A percentile compares a stretch with the other conserved stretches of the same genome.
These are phyloP conservation scores for Cistogaster globosa DNA, from an alignment of 2,888 invertebrate genomes.

Conservation along the genomic window DNA sequence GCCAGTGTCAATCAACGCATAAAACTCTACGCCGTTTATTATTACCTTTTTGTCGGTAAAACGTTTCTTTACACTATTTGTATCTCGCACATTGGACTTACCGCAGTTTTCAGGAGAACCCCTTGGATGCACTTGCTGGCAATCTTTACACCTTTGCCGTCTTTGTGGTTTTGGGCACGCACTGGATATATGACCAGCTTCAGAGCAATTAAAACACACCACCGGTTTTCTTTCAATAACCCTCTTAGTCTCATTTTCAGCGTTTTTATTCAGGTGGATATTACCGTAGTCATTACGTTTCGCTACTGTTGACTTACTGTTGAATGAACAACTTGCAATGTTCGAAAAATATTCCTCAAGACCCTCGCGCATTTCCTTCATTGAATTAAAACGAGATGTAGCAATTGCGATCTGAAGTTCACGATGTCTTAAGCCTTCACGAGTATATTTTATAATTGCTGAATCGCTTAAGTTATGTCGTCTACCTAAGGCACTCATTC, in stretches of 20 bases:
- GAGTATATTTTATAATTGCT: no score
- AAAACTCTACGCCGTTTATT: no score
- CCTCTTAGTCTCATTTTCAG: not conserved
- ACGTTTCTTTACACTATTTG: no score
- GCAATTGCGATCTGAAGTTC: no score
- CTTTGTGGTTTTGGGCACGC: not conserved
- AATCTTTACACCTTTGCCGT: slow-evolving; percentile 12
- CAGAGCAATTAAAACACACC: no score
- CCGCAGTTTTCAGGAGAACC: slow-evolving; percentile 29
- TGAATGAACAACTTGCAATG: not conserved
- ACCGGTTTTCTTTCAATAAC: no score
- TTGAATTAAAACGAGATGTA: no score
- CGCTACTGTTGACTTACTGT: not conserved
- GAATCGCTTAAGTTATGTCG: no score
- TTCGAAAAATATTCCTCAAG: slow-evolving; percentile 32
- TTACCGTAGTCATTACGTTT: not conserved
- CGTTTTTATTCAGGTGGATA: not conserved
- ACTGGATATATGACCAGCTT: no score
- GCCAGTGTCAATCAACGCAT: not conserved
- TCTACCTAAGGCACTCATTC: slow-evolving; percentile 46
- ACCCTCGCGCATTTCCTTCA: slow-evolving; percentile 30
- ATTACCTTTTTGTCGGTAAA: no score
- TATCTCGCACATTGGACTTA: not conserved
- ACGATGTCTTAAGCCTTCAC: no score
- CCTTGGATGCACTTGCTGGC: slow-evolving; percentile 9